Evolutionary conservation across 1,140 invertebrate species (phyloP), one percentile per base, ranked within the genome.

Genomic region (Eumeta japonica): DNA sequence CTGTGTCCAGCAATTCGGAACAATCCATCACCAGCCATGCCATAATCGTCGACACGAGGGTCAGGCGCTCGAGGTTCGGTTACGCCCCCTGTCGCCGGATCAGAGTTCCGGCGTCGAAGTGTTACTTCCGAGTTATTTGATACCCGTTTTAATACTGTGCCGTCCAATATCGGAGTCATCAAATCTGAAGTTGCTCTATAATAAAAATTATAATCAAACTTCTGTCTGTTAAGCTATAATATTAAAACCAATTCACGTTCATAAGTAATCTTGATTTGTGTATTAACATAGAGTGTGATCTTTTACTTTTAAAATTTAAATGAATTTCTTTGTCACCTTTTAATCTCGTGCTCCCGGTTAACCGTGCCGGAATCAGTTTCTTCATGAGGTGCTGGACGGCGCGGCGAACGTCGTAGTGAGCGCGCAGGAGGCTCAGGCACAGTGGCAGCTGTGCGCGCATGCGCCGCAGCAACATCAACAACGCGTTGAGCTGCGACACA

Each of bases 1-100:
- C 70, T 64, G 52, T 88, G 86, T 0, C 85, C 84, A 2, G 84
- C 85, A 30, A 87, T 78, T 0, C 80, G 81, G 44, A 87, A 85
- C 16, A 81, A 58, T 10, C 72, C 75, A 51, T 77, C 73, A 13
- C 55, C 61, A 2, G 65, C 71, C 29, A 67, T 62, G 7, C 68
- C 67, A 50, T 70, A 76, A 48, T 74, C 73, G 1, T 58, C 52
- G 37, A 51, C 55, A 31, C 50, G 52, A 20, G 57, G 45, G 52
- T 60, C 54, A 11, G 51, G 55, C 10, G 53, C 37, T 10, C 56
- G 52, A 33, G 51, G 44, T 35, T 62, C 63, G n/a, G n/a, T n/a
- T n/a, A n/a, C n/a, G n/a, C n/a, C n/a, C 16, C 46, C 40, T 28
- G 83, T 83, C 3, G 85, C 84, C 3, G 86, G 86, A 74, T 88